These are phyloP conservation scores for Riparia riparia DNA, from an alignment of 2,113 vertebrate species.

Conservation along the genomic window DNA sequence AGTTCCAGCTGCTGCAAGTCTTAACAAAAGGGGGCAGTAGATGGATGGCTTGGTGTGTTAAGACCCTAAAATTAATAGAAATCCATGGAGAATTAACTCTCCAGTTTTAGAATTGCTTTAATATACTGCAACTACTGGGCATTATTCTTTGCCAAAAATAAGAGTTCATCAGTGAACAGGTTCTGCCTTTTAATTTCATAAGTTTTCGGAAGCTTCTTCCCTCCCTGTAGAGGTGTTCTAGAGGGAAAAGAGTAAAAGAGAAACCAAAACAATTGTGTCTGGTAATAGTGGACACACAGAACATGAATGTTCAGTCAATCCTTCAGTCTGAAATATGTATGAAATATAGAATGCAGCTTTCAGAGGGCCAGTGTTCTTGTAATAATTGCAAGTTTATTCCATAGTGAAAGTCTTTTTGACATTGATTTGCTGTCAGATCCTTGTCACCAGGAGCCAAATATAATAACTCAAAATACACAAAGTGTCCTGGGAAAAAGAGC, in stretches of 20 bases:
- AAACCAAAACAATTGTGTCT: rapidly evolving
- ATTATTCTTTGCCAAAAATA: neutral
- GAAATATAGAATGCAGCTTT: neutral
- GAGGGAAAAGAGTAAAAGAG: neutral
- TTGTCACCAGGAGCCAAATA: neutral
- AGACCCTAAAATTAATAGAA: neutral
- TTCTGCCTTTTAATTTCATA: neutral
- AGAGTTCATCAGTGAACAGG: neutral
- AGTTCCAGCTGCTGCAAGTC: neutral
- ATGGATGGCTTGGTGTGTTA: neutral
- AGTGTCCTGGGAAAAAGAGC: neutral
- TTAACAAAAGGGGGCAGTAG: neutral
- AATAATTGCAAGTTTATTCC: neutral
- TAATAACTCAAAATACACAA: neutral
- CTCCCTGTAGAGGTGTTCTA: rapidly evolving
- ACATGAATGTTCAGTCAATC: neutral
- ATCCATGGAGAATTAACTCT: neutral
- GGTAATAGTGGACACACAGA: neutral
- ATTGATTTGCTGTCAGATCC: neutral
- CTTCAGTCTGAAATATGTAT: neutral
- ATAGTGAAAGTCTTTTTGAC: neutral
- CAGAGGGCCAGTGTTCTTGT: neutral
- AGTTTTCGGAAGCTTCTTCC: neutral
- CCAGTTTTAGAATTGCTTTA: neutral
- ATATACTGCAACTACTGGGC: neutral